These are phyloP conservation scores for Toxotes chatareus DNA, from an alignment of 2,113 vertebrate species.

Conservation along the genomic window DNA sequence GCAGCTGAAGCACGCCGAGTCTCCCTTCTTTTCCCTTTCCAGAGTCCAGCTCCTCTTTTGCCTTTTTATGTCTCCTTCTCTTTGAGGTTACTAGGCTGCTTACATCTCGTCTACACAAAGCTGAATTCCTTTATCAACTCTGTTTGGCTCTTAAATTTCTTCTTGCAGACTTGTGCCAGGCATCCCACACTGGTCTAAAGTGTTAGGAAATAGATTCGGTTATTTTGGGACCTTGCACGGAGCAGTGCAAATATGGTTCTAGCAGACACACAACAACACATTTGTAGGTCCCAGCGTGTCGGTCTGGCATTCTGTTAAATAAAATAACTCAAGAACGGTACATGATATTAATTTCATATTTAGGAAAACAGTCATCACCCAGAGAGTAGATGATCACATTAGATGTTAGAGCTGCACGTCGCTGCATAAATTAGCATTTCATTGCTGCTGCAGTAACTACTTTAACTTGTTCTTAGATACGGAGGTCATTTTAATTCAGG, in stretches of 20 bases:
- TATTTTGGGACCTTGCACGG: conserved; percentile 12
- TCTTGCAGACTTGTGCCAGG: conserved; percentile 15
- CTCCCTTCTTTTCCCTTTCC: conserved; percentile 23
- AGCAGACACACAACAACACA: neutral
- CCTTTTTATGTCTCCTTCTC: conserved; percentile 31
- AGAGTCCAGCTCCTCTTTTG: conserved; percentile 1
- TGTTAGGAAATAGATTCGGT: conserved; percentile 33
- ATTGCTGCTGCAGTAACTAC: conserved; percentile 23
- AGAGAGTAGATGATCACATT: conserved; percentile 25
- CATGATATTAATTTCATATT: conserved; percentile 1
- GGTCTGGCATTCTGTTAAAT: conserved; percentile 3
- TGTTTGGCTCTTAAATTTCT: conserved; percentile 45
- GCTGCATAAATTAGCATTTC: conserved; percentile 40
- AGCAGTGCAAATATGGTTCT: conserved; percentile 13
- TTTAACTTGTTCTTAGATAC: conserved; percentile 19
- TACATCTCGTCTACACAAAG: conserved; percentile 44
- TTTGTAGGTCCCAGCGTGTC: conserved; percentile 1
- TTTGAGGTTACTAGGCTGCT: conserved; percentile 10
- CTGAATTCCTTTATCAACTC: conserved; percentile 38
- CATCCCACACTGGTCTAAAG: neutral
- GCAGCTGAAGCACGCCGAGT: conserved; percentile 8
- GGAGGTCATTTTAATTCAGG: conserved; percentile 21
- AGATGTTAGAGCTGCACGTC: conserved; percentile 19
- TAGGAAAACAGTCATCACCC: neutral
- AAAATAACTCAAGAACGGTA: neutral